Evolutionary conservation across 2,888 invertebrate species (phyloP), one percentile per base, ranked within the genome.

Genomic region (Leucoma salicis): DNA sequence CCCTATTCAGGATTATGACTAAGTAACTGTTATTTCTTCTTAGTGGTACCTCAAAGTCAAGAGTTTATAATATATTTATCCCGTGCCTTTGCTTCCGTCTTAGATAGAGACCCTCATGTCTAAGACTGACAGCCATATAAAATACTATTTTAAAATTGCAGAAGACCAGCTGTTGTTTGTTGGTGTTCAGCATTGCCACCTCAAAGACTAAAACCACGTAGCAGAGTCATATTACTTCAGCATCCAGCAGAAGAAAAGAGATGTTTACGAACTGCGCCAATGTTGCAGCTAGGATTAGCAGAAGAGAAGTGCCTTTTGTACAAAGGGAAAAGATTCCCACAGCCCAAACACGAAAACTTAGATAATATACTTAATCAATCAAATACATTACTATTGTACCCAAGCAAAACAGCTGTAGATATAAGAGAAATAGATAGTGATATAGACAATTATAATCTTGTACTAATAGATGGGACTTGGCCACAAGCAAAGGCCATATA

Each of bases 401-500:
- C 97, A 18, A 95, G 96, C 57, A 91, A 92, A 70, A 86, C 91
- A 55, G 94, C 97, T 1, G 84, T 94, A 36, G 93, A 95, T 67
- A 91, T 97, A 49, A 91, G 91, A 62, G 81, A 82, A 39, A 57
- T 89, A 28, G 70, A 81, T 42, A 82, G 84, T 57, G 81, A 85
- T 39, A 63, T 68, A 53, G 82, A 79, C 31, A 91, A 90, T 7
- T 96, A 95, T 70, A 97, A 96, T 75, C 87, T 98, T 38, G 90
- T 98, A 31, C 83, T 98, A 29, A 92, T 98, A 51, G 98, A 98
- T 89, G 98, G 98, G 3, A 98, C 98, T 7, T 98, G 98, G 98
- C 95, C 97, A 0, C 98, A 98, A 81, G 97, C 98, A 2, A 97
- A 96, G 79, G 95, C 96, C 8, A 96, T 98, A 49, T 98, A 95